Evolutionary conservation across 2,113 vertebrate species (phyloP).

Genomic region (Grantiella picta): DNA sequence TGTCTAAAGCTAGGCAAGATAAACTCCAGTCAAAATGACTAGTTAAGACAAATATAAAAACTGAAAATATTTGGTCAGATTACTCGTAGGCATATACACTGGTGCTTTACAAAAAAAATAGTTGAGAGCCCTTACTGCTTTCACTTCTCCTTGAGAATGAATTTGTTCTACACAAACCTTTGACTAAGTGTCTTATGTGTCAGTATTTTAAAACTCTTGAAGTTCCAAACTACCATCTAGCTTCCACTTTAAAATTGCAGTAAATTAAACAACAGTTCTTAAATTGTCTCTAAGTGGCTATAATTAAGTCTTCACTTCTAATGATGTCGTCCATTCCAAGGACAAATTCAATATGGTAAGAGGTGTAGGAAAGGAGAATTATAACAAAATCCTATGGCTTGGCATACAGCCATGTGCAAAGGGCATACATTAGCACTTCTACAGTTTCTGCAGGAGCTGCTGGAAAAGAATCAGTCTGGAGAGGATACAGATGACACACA

Average conservation of each 20-base stretch:
- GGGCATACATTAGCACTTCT: constrained; percentile 11
- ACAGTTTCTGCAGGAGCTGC: constrained; percentile 36
- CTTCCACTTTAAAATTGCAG: constrained; percentile 63
- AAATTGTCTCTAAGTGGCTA: constrained; percentile 71
- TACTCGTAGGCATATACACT: not conserved
- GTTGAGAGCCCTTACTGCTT: constrained; percentile 11
- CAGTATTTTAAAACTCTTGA: constrained; percentile 61
- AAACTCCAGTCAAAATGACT: not conserved
- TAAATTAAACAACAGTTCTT: constrained; percentile 75
- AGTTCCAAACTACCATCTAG: constrained; percentile 45
- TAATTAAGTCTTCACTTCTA: constrained; percentile 73
- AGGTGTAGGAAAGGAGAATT: constrained; percentile 38
- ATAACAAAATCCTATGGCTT: constrained; percentile 51
- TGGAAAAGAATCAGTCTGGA: constrained; percentile 13
- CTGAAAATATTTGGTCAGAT: not conserved
- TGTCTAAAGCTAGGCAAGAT: not conserved
- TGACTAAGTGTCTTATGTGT: constrained; percentile 27
- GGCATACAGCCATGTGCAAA: constrained; percentile 52
- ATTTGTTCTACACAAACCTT: constrained; percentile 43
- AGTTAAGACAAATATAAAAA: not conserved
- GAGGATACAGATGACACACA: not conserved
- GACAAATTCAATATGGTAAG: constrained; percentile 61
- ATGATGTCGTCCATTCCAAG: constrained; percentile 53
- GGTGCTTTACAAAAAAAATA: not conserved
- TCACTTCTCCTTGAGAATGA: constrained; percentile 61